Evolutionary conservation across 2,888 invertebrate species (phyloP).

Genomic region (Apamea sordens): DNA sequence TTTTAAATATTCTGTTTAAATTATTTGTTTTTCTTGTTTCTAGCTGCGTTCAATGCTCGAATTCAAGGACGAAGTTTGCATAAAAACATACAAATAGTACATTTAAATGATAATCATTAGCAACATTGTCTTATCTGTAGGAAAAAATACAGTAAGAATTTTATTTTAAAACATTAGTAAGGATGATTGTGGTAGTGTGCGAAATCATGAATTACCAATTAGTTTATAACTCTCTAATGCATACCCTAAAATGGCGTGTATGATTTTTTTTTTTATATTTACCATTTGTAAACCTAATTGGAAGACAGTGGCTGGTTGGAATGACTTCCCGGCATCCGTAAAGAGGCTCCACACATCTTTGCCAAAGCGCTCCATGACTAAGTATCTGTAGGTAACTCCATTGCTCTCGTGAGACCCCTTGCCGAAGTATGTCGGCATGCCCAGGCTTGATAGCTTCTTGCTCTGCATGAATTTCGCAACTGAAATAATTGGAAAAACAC

Average conservation of each 20-base stretch:
- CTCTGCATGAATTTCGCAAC: constrained; percentile 93
- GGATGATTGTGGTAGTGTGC: background rate
- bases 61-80: constrained; percentile 19
- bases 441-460: constrained; percentile 93
- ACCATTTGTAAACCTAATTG: constrained; percentile 96
- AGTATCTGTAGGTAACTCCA: constrained; percentile 95
- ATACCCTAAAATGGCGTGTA: background rate
- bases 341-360: constrained; percentile 95
- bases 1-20: constrained; percentile 1
- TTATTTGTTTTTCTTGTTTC: background rate
- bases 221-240: background rate
- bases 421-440: constrained; percentile 96
- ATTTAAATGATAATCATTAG: constrained; percentile 4
- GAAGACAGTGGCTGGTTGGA: constrained; percentile 94
- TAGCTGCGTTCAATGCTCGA: background rate
- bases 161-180: background rate
- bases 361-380: constrained; percentile 97
- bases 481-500: constrained; percentile 80
- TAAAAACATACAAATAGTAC: background rate
- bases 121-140: constrained; percentile 1
- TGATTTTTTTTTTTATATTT: constrained; percentile 47
- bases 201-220: background rate
- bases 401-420: constrained; percentile 95
- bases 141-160: background rate
- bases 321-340: constrained; percentile 91